phyloP scores from a whole-genome alignment of 1,140 invertebrate species.

The Lutraria rhynchaena region DNA sequence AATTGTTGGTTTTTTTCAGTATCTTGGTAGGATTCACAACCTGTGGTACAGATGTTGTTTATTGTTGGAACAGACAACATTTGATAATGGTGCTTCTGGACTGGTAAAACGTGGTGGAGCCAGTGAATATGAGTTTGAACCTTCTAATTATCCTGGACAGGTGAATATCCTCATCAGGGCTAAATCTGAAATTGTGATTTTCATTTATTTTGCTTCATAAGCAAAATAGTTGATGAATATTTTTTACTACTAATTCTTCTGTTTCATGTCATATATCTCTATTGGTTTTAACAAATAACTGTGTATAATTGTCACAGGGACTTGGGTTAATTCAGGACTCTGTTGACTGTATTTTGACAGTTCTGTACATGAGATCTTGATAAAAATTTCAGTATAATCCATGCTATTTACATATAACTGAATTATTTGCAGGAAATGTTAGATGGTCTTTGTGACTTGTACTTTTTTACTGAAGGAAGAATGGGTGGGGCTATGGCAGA shows the following conservation, averaged over 20 bases:
- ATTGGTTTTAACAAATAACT: too few relatives aligned
- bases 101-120: conserved; percentile 69
- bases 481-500: conserved; percentile 97
- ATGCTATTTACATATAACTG: neutral
- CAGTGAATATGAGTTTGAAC: conserved; percentile 81
- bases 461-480: conserved; percentile 94
- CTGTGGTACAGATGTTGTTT: conserved; percentile 97
- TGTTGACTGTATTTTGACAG: too few relatives aligned
- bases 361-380: neutral
- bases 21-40: conserved; percentile 96
- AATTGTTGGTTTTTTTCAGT: conserved; percentile 82
- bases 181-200: too few relatives aligned
- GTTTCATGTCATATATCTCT: too few relatives aligned
- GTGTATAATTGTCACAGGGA: too few relatives aligned
- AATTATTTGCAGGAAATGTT: conserved; percentile 88
- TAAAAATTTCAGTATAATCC: neutral
- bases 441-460: conserved; percentile 93
- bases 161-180: too few relatives aligned
- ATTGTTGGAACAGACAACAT: conserved; percentile 92
- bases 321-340: too few relatives aligned
- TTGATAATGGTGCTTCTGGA: conserved; percentile 83
- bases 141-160: conserved; percentile 80
- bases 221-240: too few relatives aligned
- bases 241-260: too few relatives aligned
- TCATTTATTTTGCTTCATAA: too few relatives aligned